Evolutionary conservation across 2,888 invertebrate genomes (phyloP).

Genomic region (Orchesellides sinensis): DNA sequence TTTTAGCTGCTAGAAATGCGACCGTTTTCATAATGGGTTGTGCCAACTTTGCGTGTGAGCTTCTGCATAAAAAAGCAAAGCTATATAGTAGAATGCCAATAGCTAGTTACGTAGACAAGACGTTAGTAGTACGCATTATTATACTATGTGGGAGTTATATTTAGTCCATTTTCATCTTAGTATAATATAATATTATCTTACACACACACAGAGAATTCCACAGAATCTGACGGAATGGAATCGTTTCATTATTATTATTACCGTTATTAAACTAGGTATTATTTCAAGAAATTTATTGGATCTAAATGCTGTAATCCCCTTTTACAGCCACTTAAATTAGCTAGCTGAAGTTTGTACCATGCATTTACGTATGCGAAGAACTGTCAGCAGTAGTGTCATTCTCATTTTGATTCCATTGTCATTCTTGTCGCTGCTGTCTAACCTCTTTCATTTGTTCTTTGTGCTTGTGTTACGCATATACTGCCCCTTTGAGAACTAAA

Average conservation of each 20-base stretch:
- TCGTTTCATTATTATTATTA: slow-evolving; percentile 67
- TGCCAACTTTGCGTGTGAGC: slow-evolving; percentile 51
- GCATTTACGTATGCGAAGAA: slow-evolving; percentile 44
- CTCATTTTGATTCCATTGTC: slow-evolving; percentile 29
- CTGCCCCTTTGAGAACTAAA: slow-evolving; percentile 10
- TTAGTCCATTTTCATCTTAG: not conserved
- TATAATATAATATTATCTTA: slow-evolving; percentile 12
- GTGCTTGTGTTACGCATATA: not conserved
- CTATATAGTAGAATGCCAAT: not conserved
- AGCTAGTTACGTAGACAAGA: not conserved
- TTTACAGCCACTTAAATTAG: slow-evolving; percentile 67
- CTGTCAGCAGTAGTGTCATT: slow-evolving; percentile 63
- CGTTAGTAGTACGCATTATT: not conserved
- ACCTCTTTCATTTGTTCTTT: slow-evolving; percentile 25
- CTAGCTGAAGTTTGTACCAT: slow-evolving; percentile 37
- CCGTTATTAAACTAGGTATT: slow-evolving; percentile 60
- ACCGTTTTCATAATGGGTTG: slow-evolving; percentile 56
- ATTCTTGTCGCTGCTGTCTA: slow-evolving; percentile 16
- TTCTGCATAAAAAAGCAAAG: slow-evolving; percentile 62
- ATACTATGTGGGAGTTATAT: not conserved
- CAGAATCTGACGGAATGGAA: slow-evolving; percentile 62
- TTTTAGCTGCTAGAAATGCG: slow-evolving; percentile 50
- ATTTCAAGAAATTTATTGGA: slow-evolving; percentile 65
- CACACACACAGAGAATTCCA: slow-evolving; percentile 61
- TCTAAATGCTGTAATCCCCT: slow-evolving; percentile 67